Conservation (phyloP, 2,888 invertebrate species). For the Meliscaeva auricollis region DNA sequence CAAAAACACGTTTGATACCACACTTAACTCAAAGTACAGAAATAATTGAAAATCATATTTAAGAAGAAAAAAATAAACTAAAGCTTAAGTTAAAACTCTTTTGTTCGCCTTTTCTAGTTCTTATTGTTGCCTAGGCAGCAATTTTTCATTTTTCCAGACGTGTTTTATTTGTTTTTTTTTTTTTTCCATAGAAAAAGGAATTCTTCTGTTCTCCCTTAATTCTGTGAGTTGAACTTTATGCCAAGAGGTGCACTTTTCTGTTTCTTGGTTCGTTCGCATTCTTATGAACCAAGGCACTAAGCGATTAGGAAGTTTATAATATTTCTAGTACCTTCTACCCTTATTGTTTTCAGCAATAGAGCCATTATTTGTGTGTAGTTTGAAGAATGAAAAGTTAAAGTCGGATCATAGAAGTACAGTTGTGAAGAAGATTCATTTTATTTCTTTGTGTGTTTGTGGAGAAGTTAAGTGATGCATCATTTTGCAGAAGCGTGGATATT, state of each 20-base stretch:
- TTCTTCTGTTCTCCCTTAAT: neutral
- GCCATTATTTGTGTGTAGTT: slow-evolving; percentile 31
- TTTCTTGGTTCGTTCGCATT: slow-evolving; percentile 34
- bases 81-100: slow-evolving; percentile 38
- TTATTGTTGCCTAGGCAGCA: slow-evolving; percentile 38
- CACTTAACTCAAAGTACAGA: slow-evolving; percentile 9
- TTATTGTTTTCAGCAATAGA: slow-evolving; percentile 55
- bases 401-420: too few relatives aligned
- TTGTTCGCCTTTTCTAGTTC: neutral
- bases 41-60: slow-evolving; percentile 63
- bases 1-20: slow-evolving; percentile 56
- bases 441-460: too few relatives aligned
- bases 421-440: too few relatives aligned
- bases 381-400: neutral
- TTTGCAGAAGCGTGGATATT: too few relatives aligned
- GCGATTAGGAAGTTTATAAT: slow-evolving; percentile 65
- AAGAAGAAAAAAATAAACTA: neutral
- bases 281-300: neutral
- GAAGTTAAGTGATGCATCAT: too few relatives aligned
- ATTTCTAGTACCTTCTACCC: slow-evolving; percentile 46
- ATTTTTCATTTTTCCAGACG: slow-evolving; percentile 48
- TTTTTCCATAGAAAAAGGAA: neutral
- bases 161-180: slow-evolving; percentile 65
- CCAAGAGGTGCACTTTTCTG: neutral
- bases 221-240: neutral